These are phyloP conservation scores for Lithophane semibrunnea DNA, from an alignment of 2,888 invertebrate species.

Conservation along the genomic window DNA sequence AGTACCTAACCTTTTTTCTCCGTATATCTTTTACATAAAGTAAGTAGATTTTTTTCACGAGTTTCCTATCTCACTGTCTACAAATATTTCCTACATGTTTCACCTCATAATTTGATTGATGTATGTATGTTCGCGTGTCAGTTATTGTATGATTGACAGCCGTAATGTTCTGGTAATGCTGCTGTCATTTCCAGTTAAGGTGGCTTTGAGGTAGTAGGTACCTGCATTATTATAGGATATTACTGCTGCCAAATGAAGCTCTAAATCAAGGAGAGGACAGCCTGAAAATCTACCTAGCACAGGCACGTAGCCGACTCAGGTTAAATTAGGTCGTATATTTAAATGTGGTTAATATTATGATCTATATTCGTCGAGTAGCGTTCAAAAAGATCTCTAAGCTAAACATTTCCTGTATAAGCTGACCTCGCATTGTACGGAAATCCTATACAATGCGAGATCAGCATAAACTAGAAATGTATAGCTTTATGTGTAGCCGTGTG, in stretches of 20 bases:
- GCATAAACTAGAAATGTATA: no score
- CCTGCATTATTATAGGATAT: background rate
- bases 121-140: background rate
- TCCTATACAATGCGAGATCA: no score
- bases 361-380: background rate
- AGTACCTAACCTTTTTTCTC: background rate
- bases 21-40: background rate
- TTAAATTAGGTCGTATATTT: slow-evolving; percentile 16
- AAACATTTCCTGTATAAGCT: no score
- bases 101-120: slow-evolving; percentile 22
- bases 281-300: background rate
- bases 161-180: slow-evolving; percentile 14
- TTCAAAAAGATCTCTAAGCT: background rate
- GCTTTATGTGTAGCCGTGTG: no score
- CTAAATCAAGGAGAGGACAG: slow-evolving; percentile 4
- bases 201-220: background rate
- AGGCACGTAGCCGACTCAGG: background rate
- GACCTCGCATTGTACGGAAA: no score
- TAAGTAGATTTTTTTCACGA: background rate
- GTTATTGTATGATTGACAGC: slow-evolving; percentile 22
- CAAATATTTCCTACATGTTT: background rate
- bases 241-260: background rate
- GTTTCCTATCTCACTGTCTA: background rate
- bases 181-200: background rate
- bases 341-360: background rate